Conservation (phyloP, 1,140 invertebrate species). For the Drosophila arawakana region DNA sequence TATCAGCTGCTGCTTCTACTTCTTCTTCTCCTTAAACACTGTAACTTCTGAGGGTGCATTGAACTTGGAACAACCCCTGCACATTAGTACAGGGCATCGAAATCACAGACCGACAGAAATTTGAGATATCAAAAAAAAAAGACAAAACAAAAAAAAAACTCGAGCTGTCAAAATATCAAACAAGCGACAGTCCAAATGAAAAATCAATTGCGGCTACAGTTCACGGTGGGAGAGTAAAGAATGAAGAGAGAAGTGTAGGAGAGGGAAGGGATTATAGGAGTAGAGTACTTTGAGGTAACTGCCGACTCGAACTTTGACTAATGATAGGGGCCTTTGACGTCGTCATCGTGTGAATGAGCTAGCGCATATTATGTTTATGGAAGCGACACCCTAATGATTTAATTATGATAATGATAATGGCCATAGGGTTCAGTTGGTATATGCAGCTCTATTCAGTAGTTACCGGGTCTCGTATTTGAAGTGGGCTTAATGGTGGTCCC, state of each 20-base stretch:
- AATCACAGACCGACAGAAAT: constrained; percentile 58
- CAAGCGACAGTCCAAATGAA: constrained; percentile 48
- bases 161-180: constrained; percentile 77
- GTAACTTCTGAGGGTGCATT: constrained; percentile 54
- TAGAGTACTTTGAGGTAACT: constrained; percentile 44
- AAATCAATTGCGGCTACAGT: constrained; percentile 65
- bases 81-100: constrained; percentile 12
- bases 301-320: constrained; percentile 56
- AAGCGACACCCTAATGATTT: constrained; percentile 71
- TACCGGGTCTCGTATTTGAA: not conserved
- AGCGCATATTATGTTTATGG: constrained; percentile 38
- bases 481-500: constrained; percentile 17
- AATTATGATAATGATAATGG: constrained; percentile 73
- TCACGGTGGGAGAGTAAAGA: not conserved
- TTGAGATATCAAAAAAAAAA: constrained; percentile 66
- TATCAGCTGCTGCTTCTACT: not conserved
- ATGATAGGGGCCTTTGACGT: constrained; percentile 65
- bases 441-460: not conserved
- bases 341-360: constrained; percentile 27
- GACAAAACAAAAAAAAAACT: not conserved
- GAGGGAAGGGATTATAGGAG: constrained; percentile 13
- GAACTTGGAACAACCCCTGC: constrained; percentile 62
- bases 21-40: too few species aligned
- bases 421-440: constrained; percentile 17
- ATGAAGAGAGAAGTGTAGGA: not conserved